Base-by-base conservation (phyloP, 53 echinoderm and acorn worm genomes). In the Henricia sp. region DNA sequence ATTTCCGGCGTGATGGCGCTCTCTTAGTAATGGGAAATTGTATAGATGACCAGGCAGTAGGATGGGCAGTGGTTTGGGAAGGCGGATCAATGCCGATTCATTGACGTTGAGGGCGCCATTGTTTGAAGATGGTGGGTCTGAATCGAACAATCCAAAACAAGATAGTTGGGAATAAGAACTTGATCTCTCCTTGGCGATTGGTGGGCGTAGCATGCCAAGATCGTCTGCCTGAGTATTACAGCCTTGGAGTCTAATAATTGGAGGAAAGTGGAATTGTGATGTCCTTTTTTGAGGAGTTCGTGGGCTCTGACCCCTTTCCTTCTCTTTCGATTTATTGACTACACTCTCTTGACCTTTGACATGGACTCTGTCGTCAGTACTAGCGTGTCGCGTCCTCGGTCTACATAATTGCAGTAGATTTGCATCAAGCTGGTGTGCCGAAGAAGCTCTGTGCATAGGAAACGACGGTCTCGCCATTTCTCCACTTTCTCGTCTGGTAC, bases 401-500 rank as follows among this genome's bases (percentile, higher is more conserved):
- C 30, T 76, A 43, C 27, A 3, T 0, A 41, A 0, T 8, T 17
- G 57, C 24, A 40, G 26, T 4, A 17, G 17, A 28, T 39, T 56
- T 27, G 41, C 2, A 4, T 42, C 44, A 29, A 76, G 76, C 20
- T 36, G 57, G 13, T 43, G 57, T 20, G 76, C 39, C 37, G 73
- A 52, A 10, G 59, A 57, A 28, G 76, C 9, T 27, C 76, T 76
- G 58, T 76, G 33, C 5, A 76, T 41, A 1, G 75, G 3, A 33
- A 27, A 26, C 1, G 39, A 21, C 21, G 42, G 60, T 43, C 43
- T 57, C 16, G 58, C 39, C 58, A 39, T 59, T 57, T 76, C 58
- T 57, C 76, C 39, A 59, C 58, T 59, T 57, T 76, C 58, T 57
- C 76, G 76, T 17, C 59, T 59, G 6, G 24, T 39, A 40, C 42